Evolutionary conservation across 2,888 invertebrate genomes (phyloP).

Genomic region (Scotopteryx bipunctaria): DNA sequence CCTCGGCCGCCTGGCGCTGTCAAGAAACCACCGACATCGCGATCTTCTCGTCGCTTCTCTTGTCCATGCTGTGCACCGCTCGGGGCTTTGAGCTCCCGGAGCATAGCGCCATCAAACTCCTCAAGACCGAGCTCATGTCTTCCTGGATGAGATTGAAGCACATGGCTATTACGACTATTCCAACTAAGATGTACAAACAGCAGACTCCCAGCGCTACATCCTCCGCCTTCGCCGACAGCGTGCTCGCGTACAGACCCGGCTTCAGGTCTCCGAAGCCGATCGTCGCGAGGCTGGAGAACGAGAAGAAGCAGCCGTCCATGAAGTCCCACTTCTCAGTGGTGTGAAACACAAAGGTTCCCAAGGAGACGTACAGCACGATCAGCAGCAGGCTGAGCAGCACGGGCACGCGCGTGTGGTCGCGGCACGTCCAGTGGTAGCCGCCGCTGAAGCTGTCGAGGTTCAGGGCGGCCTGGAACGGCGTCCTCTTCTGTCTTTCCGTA

Average conservation of each 20-base stretch:
- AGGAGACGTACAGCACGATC: constrained; percentile 92
- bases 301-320: constrained; percentile 93
- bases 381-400: constrained; percentile 93
- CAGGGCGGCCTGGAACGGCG: constrained; percentile 75
- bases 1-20: constrained; percentile 74
- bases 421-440: constrained; percentile 71
- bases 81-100: constrained; percentile 55
- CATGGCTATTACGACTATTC: constrained; percentile 94
- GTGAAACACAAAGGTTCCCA: constrained; percentile 95
- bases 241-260: constrained; percentile 84
- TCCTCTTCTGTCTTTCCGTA: constrained; percentile 51
- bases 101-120: constrained; percentile 53
- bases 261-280: constrained; percentile 92
- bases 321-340: constrained; percentile 96
- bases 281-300: constrained; percentile 90
- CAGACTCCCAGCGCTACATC: constrained; percentile 90
- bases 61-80: constrained; percentile 73
- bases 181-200: constrained; percentile 91
- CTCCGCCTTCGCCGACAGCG: constrained; percentile 72
- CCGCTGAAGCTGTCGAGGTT: constrained; percentile 68
- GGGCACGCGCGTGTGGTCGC: constrained; percentile 90
- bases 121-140: constrained; percentile 80
- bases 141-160: constrained; percentile 94
- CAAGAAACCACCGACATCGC: constrained; percentile 82
- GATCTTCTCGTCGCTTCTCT: constrained; percentile 75